Conservation (phyloP, 2,113 vertebrate species). For the Cephalopholis sonnerati region DNA sequence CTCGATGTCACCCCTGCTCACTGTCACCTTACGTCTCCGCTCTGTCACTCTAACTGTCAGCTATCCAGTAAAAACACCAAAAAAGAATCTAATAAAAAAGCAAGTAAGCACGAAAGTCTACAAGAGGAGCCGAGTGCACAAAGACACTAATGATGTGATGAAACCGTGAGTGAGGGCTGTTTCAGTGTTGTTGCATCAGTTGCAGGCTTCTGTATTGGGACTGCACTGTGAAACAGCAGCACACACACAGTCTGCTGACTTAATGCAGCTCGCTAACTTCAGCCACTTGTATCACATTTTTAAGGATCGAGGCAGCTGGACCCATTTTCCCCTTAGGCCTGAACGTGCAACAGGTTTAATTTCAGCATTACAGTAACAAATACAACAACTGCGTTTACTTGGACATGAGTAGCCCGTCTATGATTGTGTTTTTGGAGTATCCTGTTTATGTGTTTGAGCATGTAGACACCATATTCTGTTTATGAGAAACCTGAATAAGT, state of each 20-base stretch:
- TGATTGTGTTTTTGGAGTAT: too few relatives aligned
- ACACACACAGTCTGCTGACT: slow-evolving; percentile 27
- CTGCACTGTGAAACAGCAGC: not conserved
- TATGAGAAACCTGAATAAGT: too few relatives aligned
- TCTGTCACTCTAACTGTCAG: not conserved
- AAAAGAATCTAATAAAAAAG: not conserved
- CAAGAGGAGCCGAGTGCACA: not conserved
- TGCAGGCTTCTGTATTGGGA: slow-evolving; percentile 16
- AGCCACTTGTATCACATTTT: not conserved
- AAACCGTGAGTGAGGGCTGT: slow-evolving; percentile 35
- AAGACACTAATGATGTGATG: slow-evolving; percentile 36
- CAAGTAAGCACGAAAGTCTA: not conserved
- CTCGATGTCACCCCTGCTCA: not conserved
- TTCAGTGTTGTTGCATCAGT: slow-evolving; percentile 68
- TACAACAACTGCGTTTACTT: not conserved
- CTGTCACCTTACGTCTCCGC: not conserved
- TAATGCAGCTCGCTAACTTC: not conserved
- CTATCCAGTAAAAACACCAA: not conserved
- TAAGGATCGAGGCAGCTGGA: not conserved
- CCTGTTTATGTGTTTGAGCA: too few relatives aligned
- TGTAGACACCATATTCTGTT: too few relatives aligned
- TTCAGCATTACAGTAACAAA: not conserved
- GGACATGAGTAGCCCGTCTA: too few relatives aligned
- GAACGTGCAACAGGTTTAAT: not conserved
- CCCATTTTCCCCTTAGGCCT: not conserved